These are phyloP conservation scores for Phalacrocorax aristotelis DNA, from an alignment of 2,113 vertebrate genomes.

Conservation along the genomic window DNA sequence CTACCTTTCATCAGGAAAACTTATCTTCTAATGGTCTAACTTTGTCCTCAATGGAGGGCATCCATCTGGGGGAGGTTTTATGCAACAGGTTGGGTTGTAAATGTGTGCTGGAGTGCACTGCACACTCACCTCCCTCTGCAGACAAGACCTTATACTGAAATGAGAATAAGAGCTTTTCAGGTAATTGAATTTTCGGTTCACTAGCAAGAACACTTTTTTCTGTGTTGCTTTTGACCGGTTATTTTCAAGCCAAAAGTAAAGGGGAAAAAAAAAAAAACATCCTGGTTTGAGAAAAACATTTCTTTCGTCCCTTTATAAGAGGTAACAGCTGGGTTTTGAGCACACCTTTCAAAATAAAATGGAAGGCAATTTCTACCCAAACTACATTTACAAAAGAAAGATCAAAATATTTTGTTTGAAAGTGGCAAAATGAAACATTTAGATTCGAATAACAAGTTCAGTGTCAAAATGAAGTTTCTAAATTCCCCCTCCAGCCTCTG, in stretches of 20 bases:
- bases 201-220: background rate
- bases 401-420: constrained; percentile 39
- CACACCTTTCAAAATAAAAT: background rate
- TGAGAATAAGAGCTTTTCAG: background rate
- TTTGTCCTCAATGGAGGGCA: background rate
- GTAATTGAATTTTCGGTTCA: constrained; percentile 19
- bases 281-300: background rate
- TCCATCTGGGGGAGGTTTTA: background rate
- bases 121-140: background rate
- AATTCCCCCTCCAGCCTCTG: background rate
- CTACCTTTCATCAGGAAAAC: background rate
- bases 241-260: background rate
- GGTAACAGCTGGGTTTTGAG: background rate
- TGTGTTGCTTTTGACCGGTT: background rate
- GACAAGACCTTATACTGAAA: background rate
- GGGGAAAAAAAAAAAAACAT: background rate
- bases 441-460: background rate
- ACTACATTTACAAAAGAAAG: background rate
- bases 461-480: background rate
- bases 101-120: background rate
- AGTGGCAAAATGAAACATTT: background rate
- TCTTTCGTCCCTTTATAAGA: background rate
- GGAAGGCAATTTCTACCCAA: background rate
- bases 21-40: background rate
- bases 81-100: background rate